Evolutionary conservation across 2,113 vertebrate genomes (phyloP).

Genomic region (Prinia subflava): DNA sequence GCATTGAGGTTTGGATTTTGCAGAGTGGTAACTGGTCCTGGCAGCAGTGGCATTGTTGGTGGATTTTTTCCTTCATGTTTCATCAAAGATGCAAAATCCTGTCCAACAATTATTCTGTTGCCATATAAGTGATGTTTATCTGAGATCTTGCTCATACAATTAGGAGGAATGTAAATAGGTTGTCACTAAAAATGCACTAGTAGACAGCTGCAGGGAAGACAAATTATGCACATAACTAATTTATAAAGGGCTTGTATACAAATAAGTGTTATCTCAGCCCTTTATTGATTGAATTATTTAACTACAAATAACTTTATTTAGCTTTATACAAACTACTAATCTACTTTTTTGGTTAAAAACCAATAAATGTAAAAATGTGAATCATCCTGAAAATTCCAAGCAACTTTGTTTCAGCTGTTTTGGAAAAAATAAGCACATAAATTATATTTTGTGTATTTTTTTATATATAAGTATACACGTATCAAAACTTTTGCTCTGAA

Average conservation of each 20-base stretch:
- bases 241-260: background rate
- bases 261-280: background rate
- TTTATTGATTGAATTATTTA: background rate
- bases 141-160: background rate
- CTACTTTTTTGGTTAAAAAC: background rate
- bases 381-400: background rate
- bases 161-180: background rate
- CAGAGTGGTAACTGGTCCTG: background rate
- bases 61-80: background rate
- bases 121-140: background rate
- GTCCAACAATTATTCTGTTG: slow-evolving; percentile 12
- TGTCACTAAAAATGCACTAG: background rate
- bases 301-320: background rate
- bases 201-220: background rate
- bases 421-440: background rate
- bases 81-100: slow-evolving; percentile 14
- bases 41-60: background rate
- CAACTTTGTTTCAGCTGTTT: background rate
- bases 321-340: background rate
- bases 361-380: background rate
- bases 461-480: background rate
- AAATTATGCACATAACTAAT: background rate
- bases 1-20: background rate
- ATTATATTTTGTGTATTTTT: background rate
- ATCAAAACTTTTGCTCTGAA: background rate